These are phyloP conservation scores for Slavum lentiscoides DNA, from an alignment of 2,888 invertebrate genomes.

Conservation along the genomic window DNA sequence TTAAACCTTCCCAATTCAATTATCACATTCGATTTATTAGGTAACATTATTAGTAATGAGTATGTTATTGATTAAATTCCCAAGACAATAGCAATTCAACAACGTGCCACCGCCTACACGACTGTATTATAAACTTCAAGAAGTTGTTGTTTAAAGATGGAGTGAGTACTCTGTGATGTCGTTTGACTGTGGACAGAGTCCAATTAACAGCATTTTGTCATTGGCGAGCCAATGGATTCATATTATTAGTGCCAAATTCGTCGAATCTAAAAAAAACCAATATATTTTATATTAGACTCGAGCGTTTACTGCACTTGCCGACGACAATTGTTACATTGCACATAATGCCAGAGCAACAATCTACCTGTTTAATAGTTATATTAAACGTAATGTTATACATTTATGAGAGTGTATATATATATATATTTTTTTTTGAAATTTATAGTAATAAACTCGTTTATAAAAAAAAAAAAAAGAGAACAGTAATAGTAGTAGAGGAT, in stretches of 20 bases:
- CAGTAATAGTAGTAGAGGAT: too few relatives aligned
- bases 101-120: too few relatives aligned
- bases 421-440: too few relatives aligned
- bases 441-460: too few relatives aligned
- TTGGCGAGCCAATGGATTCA: slow-evolving; percentile 24
- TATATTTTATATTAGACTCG: background rate
- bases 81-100: background rate
- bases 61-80: background rate
- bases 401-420: too few relatives aligned
- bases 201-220: slow-evolving; percentile 6
- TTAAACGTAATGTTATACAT: too few relatives aligned
- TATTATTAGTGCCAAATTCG: slow-evolving; percentile 34
- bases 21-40: too few relatives aligned
- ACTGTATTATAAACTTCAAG: background rate
- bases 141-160: background rate
- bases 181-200: slow-evolving; percentile 19
- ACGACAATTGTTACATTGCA: too few relatives aligned
- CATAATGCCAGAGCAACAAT: too few relatives aligned
- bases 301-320: background rate
- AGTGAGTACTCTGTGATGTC: slow-evolving; percentile 6
- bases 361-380: too few relatives aligned
- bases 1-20: background rate
- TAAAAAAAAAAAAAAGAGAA: too few relatives aligned
- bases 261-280: slow-evolving; percentile 17
- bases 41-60: too few relatives aligned